Evolutionary conservation across 2,113 vertebrate species (phyloP).

Genomic region (Opisthocomus hoazin): DNA sequence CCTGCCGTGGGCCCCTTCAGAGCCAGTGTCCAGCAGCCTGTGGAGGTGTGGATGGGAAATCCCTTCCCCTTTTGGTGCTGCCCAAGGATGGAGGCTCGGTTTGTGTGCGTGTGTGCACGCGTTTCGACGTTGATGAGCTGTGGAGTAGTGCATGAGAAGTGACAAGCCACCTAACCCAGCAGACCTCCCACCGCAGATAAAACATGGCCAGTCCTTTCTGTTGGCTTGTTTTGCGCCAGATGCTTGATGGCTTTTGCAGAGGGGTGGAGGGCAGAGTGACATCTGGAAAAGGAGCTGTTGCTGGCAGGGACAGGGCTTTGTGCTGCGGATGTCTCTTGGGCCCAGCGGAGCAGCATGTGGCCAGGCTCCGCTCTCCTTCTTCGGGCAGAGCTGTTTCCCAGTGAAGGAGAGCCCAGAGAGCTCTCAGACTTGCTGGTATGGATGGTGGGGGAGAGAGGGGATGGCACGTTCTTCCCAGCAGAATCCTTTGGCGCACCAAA

Average conservation of each 20-base stretch:
- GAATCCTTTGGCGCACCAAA: neutral
- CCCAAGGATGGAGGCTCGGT: neutral
- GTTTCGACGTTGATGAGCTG: fast-evolving
- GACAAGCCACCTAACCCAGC: neutral
- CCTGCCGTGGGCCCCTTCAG: neutral
- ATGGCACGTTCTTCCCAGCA: neutral
- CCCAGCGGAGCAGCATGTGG: neutral
- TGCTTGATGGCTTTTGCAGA: neutral
- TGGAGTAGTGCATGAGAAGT: neutral
- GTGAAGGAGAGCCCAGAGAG: neutral
- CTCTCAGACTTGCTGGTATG: neutral
- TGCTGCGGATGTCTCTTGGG: neutral
- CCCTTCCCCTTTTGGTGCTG: neutral
- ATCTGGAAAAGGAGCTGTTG: neutral
- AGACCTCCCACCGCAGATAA: neutral
- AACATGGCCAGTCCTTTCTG: neutral
- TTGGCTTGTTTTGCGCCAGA: neutral
- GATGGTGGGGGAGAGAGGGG: neutral
- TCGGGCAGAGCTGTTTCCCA: neutral
- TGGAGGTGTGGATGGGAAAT: neutral
- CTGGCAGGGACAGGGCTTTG: neutral
- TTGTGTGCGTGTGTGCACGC: neutral
- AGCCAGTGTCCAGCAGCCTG: neutral
- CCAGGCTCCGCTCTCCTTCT: fast-evolving
- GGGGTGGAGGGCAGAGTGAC: neutral